Conservation (phyloP, 1,140 invertebrate species). For the Drosophila lacertosa region DNA sequence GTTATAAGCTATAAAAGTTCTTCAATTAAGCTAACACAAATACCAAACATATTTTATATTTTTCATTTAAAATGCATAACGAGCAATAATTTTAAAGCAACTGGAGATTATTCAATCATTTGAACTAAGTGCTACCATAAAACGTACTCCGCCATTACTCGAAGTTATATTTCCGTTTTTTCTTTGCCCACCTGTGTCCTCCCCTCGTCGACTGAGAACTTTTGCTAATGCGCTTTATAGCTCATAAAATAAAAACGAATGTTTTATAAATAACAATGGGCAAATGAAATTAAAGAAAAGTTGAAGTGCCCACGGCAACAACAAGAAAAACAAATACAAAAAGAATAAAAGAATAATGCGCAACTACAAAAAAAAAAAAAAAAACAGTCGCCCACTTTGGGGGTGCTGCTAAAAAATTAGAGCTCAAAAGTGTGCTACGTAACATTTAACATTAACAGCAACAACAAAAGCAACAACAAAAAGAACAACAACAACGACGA, state of each 20-base stretch:
- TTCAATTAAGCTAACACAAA: no score
- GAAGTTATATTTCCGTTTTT: constrained; percentile 22
- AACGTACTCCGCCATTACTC: background rate
- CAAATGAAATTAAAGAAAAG: constrained; percentile 65
- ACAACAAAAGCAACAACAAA: constrained; percentile 31
- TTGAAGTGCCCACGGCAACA: constrained; percentile 15
- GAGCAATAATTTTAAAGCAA: background rate
- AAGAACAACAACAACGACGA: constrained; percentile 3
- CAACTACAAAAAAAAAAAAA: constrained; percentile 42
- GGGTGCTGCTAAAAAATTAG: constrained; percentile 33
- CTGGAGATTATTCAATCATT: constrained; percentile 23
- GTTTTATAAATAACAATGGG: constrained; percentile 77
- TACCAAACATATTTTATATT: background rate
- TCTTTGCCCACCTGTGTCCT: constrained; percentile 4
- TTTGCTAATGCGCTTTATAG: constrained; percentile 49
- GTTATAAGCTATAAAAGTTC: no score
- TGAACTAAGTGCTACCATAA: constrained; percentile 19
- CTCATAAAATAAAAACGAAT: constrained; percentile 75
- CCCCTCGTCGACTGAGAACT: background rate
- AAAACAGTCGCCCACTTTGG: constrained; percentile 20
- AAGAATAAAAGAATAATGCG: constrained; percentile 37
- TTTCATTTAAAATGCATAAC: constrained; percentile 14
- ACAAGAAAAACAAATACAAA: constrained; percentile 7
- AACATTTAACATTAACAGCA: constrained; percentile 71
- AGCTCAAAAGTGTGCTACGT: constrained; percentile 67